Evolutionary conservation across 1,140 invertebrate genomes (phyloP).

Genomic region (Trinorchestia longiramus): DNA sequence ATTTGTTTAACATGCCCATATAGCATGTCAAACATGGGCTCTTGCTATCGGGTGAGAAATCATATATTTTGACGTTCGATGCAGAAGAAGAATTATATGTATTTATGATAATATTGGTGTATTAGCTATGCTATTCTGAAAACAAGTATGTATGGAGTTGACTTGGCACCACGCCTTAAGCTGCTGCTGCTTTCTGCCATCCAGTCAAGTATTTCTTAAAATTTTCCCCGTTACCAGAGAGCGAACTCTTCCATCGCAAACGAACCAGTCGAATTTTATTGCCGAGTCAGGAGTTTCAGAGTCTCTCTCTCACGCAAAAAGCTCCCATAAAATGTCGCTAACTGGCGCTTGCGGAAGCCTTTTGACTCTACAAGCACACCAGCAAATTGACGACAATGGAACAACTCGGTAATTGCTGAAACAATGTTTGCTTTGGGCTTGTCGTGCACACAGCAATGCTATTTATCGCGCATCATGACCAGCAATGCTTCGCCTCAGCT

Average conservation of each 20-base stretch:
- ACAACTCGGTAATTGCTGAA: constrained; percentile 8
- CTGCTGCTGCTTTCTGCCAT: not conserved
- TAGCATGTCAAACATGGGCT: no score
- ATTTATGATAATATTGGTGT: no score
- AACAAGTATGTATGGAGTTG: not conserved
- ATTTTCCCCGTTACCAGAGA: constrained; percentile 27
- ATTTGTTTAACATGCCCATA: no score
- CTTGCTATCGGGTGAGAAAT: no score
- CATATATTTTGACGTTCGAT: no score
- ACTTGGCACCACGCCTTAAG: not conserved
- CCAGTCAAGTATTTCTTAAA: not conserved
- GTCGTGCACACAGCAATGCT: not conserved
- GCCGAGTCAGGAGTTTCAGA: constrained; percentile 45
- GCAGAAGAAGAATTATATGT: no score
- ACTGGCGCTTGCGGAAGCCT: constrained; percentile 50
- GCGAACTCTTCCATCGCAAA: constrained; percentile 25
- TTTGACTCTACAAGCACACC: constrained; percentile 6
- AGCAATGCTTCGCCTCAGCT: not conserved
- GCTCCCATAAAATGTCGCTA: constrained; percentile 43
- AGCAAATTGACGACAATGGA: constrained; percentile 38
- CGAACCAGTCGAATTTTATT: constrained; percentile 52
- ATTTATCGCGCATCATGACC: not conserved
- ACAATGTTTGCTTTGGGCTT: not conserved
- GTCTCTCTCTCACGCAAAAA: constrained; percentile 29
- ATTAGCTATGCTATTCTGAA: no score